A percentile compares a stretch with the other conserved stretches of the same genome.
Evolutionary conservation across 2,797 vertebrate species (phyloP).

Genomic region (Chloroceryle amazona): DNA sequence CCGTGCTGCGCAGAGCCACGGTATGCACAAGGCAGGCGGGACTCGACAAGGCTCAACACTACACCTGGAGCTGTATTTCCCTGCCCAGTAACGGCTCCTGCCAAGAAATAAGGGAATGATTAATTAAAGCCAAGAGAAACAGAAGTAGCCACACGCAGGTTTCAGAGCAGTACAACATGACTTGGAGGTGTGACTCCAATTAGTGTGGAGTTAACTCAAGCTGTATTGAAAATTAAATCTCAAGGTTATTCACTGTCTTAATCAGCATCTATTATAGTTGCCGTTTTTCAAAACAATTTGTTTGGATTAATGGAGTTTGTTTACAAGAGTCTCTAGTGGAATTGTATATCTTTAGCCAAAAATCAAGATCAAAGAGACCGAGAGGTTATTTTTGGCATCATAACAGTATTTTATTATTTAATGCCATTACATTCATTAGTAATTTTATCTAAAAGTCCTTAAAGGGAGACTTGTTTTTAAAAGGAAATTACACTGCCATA

Average conservation of each 20-base stretch:
- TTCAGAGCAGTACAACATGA: not conserved
- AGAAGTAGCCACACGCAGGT: not conserved
- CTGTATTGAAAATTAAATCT: constrained; percentile 48
- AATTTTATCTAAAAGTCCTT: constrained; percentile 11
- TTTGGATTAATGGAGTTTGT: constrained; percentile 35
- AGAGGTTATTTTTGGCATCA: constrained; percentile 34
- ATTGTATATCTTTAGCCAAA: constrained; percentile 31
- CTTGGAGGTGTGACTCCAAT: not conserved
- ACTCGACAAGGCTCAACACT: not conserved
- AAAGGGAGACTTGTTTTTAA: not conserved
- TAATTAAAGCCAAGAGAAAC: constrained; percentile 30
- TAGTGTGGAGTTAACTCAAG: not conserved
- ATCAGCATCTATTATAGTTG: not conserved
- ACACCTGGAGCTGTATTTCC: not conserved
- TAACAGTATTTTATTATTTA: constrained; percentile 40
- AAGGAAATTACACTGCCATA: not conserved
- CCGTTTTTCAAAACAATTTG: constrained; percentile 32
- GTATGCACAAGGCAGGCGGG: not conserved
- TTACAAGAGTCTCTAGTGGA: constrained; percentile 30
- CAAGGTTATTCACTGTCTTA: constrained; percentile 45
- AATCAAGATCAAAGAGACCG: constrained; percentile 50
- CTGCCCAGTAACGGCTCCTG: not conserved
- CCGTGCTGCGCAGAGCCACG: not conserved
- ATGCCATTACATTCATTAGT: not conserved
- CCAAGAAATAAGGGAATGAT: constrained; percentile 12